Evolutionary conservation across 2,797 vertebrate genomes (phyloP).

Genomic region (Podarcis lilfordi): DNA sequence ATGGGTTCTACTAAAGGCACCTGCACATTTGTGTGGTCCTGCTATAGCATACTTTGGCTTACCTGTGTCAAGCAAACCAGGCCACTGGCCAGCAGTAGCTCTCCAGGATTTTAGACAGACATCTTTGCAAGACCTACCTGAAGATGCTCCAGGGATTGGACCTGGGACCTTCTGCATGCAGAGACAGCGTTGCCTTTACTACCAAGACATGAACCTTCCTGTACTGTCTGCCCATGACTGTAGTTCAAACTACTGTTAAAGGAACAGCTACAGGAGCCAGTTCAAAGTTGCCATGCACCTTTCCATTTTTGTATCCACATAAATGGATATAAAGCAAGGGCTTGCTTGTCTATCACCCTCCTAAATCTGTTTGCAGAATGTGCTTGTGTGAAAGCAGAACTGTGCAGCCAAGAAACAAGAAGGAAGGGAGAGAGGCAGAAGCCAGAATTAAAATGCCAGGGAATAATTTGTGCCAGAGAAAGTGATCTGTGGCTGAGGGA

Average conservation of each 20-base stretch:
- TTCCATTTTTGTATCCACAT: neutral
- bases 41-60: too few species aligned
- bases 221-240: neutral
- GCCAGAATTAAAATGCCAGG: neutral
- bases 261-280: neutral
- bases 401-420: neutral
- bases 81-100: neutral
- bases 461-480: neutral
- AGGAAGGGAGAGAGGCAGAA: neutral
- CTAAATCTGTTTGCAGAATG: neutral
- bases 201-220: neutral
- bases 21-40: too few species aligned
- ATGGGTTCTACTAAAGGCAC: too few species aligned
- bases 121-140: neutral
- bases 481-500: neutral
- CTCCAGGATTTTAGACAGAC: neutral
- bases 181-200: neutral
- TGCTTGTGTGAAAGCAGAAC: neutral
- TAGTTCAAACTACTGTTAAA: neutral
- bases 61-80: too few species aligned
- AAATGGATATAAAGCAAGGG: neutral
- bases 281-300: neutral
- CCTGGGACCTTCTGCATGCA: neutral
- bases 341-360: neutral
- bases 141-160: neutral